These are phyloP conservation scores for Hafferia zeledoni DNA, from an alignment of 2,797 vertebrate genomes.

Conservation along the genomic window DNA sequence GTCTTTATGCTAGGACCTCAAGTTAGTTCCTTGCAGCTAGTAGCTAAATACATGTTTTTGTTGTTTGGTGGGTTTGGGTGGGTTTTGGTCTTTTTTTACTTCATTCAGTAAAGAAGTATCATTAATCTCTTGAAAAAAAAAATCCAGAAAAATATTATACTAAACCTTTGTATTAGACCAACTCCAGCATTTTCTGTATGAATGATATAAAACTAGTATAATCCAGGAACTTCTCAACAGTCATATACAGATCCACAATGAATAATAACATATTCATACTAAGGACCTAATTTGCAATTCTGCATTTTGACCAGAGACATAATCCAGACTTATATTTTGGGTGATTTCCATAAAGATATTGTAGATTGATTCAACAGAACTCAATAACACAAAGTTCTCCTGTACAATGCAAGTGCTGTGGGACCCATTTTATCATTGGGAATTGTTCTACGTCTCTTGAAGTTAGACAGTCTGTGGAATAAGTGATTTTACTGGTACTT, in stretches of 20 bases:
- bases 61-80: rapidly evolving
- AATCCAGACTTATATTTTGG: background rate
- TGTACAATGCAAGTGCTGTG: background rate
- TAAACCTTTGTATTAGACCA: background rate
- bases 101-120: background rate
- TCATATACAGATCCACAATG: background rate
- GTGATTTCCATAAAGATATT: background rate
- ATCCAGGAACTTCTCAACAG: background rate
- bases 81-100: background rate
- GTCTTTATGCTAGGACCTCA: background rate
- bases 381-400: background rate
- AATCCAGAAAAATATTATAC: background rate
- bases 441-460: background rate
- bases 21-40: background rate
- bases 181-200: background rate
- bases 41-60: background rate
- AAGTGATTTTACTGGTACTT: background rate
- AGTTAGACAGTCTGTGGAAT: background rate
- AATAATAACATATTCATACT: background rate
- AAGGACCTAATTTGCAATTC: background rate
- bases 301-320: background rate
- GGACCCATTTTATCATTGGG: background rate
- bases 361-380: background rate
- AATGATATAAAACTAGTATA: background rate
- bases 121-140: background rate